These are phyloP conservation scores for Caenorhabditis angaria DNA, from an alignment of 2,888 invertebrate genomes.

Conservation along the genomic window DNA sequence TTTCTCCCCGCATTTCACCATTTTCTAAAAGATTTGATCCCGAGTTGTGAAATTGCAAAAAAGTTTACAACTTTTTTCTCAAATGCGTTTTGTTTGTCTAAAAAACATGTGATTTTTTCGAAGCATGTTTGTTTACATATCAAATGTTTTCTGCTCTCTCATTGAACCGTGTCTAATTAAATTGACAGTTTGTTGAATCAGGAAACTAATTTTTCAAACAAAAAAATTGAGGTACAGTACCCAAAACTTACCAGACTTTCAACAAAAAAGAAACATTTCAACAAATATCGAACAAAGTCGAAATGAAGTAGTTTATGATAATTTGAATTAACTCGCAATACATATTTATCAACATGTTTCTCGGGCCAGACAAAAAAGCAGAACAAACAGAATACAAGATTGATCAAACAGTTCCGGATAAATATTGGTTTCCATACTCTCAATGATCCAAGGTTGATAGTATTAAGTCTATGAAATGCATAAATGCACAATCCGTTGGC, in stretches of 20 bases:
- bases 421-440: neutral
- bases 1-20: no score
- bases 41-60: no score
- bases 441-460: neutral
- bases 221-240: no score
- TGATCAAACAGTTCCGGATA: neutral
- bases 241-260: neutral
- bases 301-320: neutral
- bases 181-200: no score
- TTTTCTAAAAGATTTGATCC: no score
- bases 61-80: no score
- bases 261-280: neutral
- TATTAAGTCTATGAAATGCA: neutral
- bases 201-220: no score
- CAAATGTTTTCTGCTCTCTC: no score
- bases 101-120: no score
- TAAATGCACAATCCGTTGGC: neutral
- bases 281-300: neutral
- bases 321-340: neutral
- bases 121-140: no score
- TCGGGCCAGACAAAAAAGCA: neutral
- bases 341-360: neutral
- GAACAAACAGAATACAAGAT: neutral
- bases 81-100: no score
- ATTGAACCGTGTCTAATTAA: no score